Percentiles rank a stretch among this genome's conserved stretches.
phyloP scores from a whole-genome alignment of 1,140 invertebrate genomes.

The Hyles euphorbiae region DNA sequence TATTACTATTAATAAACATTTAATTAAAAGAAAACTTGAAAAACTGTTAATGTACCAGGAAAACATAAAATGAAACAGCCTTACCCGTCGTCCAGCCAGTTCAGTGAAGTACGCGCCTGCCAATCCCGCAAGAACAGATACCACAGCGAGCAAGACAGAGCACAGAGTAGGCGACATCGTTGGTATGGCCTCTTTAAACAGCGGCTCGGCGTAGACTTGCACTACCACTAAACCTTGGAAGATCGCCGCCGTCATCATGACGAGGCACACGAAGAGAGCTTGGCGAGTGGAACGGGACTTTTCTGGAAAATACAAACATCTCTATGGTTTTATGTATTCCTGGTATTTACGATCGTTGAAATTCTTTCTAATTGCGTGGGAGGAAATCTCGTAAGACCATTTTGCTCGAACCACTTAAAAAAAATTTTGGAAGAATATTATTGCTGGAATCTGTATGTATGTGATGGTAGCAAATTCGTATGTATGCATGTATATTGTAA shows the following conservation, averaged over 20 bases:
- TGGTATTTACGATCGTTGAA: too few relatives aligned
- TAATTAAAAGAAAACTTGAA: too few relatives aligned
- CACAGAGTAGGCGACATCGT: slow-evolving; percentile 41
- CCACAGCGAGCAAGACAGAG: slow-evolving; percentile 41
- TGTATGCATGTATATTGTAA: too few relatives aligned
- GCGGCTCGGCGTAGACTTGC: slow-evolving; percentile 38
- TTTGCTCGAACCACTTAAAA: too few relatives aligned
- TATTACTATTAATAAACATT: too few relatives aligned
- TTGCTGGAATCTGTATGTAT: too few relatives aligned
- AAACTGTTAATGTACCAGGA: slow-evolving; percentile 8
- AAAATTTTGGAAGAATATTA: too few relatives aligned
- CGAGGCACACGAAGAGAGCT: slow-evolving; percentile 22
- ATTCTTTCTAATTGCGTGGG: too few relatives aligned
- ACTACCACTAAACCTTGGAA: slow-evolving; percentile 43
- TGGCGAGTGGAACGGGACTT: slow-evolving; percentile 35
- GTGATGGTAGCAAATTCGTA: too few relatives aligned
- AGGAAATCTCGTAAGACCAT: too few relatives aligned
- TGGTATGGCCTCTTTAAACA: slow-evolving; percentile 44
- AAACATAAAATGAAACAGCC: slow-evolving; percentile 13
- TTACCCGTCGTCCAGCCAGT: slow-evolving; percentile 44
- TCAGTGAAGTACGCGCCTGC: slow-evolving; percentile 40
- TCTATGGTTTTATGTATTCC: too few relatives aligned
- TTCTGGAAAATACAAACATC: slow-evolving; percentile 21
- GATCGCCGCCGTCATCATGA: slow-evolving; percentile 27
- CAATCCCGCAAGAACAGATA: slow-evolving; percentile 29